Conservation (phyloP, 2,113 vertebrate species). For the Sitta europaea region DNA sequence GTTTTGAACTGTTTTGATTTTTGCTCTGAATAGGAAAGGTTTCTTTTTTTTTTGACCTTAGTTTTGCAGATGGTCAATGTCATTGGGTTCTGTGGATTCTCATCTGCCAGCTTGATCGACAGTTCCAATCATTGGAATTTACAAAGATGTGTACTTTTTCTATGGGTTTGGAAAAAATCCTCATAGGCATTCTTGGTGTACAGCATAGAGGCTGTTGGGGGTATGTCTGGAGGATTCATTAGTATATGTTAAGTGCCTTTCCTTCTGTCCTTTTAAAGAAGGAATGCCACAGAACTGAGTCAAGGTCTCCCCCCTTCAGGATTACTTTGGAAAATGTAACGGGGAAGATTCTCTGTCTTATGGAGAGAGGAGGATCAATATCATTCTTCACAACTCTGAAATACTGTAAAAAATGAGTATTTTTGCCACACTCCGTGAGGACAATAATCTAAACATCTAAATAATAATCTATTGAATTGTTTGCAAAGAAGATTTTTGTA, state of each 20-base stretch:
- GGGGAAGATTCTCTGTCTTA: not conserved
- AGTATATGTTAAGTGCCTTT: constrained; percentile 19
- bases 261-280: constrained; percentile 1
- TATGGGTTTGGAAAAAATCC: not conserved
- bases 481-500: not conserved
- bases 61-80: not conserved
- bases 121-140: not conserved
- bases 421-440: not conserved
- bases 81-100: not conserved
- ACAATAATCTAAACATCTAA: not conserved
- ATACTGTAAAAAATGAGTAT: not conserved
- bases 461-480: not conserved
- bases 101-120: not conserved
- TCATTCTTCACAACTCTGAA: not conserved
- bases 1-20: not conserved
- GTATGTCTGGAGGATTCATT: constrained; percentile 6
- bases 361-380: not conserved
- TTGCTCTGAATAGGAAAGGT: not conserved
- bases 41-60: not conserved
- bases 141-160: not conserved
- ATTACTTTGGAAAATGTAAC: not conserved
- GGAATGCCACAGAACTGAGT: not conserved
- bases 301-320: not conserved
- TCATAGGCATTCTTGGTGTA: not conserved
- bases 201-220: not conserved